Evolutionary conservation across 2,888 invertebrate genomes (phyloP), one percentile per base, ranked within the genome.

Genomic region (Drosophila kuntzei): DNA sequence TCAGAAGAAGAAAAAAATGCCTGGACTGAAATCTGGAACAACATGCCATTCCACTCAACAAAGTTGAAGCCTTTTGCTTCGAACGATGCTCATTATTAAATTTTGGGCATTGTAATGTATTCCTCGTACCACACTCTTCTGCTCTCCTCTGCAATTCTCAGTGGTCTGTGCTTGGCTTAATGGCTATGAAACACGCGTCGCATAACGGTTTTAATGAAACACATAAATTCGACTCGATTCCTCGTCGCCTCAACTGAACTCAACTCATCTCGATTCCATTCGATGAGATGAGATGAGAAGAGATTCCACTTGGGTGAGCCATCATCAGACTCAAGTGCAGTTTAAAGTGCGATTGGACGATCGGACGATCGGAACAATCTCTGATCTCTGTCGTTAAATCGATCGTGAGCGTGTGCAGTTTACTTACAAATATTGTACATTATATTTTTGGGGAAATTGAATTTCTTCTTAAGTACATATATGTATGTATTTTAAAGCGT

Each of bases 181-280:
- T 84, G 81, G 87, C 77, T 58, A 57, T 43, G 51, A 74, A 87
- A 84, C 85, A 86, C 85, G 85, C 85, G 83, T 71, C 75, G 71
- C 57, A 73, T 85, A 85, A 89, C 85, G 85, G 87, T 76, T 86
- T 79, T 87, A 89, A 81, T 89, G 84, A 84, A 87, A 84, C 76
- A 81, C 79, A 85, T 84, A 87, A 85, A 85, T 84, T 89, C 73
- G 69, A 51, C 64, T 57, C 58, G 62, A 64, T 62, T 63, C 46
- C 69, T 61, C 58, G 41, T 36, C 71, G 71, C 67, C 78, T 73
- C 73, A 27, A 54, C 8, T 14, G 29, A 54, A 61, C 18, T 47
- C 37, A n/a, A 37, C 9, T 46, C 27, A 6, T 16, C 9, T 27
- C n/a, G 4, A n/a, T 29, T 39, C 39, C 16, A 18, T 27, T 18